Evolutionary conservation across 1,140 invertebrate genomes (phyloP).

Genomic region (Subanguina moxae): DNA sequence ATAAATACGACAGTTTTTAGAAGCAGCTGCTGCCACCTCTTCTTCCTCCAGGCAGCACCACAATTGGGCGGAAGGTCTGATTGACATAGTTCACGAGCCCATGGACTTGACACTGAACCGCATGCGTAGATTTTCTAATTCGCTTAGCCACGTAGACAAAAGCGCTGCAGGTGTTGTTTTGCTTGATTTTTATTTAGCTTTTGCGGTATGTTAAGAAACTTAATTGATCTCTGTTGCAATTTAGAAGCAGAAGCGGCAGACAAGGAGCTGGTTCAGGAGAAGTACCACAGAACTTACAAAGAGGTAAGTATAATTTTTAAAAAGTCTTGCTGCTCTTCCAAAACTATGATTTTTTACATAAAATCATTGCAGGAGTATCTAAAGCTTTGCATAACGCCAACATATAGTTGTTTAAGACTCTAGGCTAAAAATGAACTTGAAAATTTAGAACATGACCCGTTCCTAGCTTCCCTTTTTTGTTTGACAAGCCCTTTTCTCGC

Average conservation of each 20-base stretch:
- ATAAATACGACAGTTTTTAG: not conserved
- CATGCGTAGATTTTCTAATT: constrained; percentile 57
- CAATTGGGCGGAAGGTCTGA: constrained; percentile 57
- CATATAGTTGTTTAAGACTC: too few species aligned
- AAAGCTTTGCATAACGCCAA: too few species aligned
- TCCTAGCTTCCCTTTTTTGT: too few species aligned
- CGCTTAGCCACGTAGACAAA: constrained; percentile 53
- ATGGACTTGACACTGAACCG: constrained; percentile 55
- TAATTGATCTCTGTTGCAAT: constrained; percentile 11
- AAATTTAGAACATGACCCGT: too few species aligned
- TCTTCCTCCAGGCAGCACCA: constrained; percentile 13
- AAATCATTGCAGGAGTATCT: too few species aligned
- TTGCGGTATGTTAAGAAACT: not conserved
- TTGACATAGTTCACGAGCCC: constrained; percentile 57
- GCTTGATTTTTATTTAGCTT: not conserved
- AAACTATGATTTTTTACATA: too few species aligned
- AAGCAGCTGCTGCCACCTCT: not conserved
- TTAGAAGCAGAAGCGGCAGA: constrained; percentile 33
- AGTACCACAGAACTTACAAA: constrained; percentile 43
- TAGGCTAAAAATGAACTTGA: too few species aligned
- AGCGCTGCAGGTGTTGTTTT: constrained; percentile 4
- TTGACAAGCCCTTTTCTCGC: too few species aligned
- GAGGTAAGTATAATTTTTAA: too few species aligned
- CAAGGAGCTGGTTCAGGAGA: constrained; percentile 36
- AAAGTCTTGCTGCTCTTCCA: too few species aligned